phyloP scores from a whole-genome alignment of 30 jellyfish, hydroid and myxozoan species.

The Aurelia aurita complex sp. Pacific region DNA sequence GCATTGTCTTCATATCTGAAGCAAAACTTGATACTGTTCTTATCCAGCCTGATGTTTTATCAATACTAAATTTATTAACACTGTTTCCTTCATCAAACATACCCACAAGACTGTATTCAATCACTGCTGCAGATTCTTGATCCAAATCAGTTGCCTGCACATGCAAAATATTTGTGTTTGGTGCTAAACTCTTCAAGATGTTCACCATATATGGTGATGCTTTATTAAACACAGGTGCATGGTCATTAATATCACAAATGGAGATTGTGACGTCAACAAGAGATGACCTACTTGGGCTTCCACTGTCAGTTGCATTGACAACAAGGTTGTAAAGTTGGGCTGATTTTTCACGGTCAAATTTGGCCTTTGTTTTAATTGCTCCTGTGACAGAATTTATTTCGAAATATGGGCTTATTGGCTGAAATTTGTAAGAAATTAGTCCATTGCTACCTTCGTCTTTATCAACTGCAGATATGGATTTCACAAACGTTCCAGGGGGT shows the following conservation, averaged over 20 bases:
- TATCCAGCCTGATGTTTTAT: constrained; percentile 71
- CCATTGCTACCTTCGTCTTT: constrained; percentile 91
- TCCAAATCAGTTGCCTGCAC: constrained; percentile 92
- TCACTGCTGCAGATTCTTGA: constrained; percentile 44
- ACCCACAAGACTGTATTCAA: constrained; percentile 57
- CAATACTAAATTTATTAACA: constrained; percentile 46
- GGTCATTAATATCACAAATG: constrained; percentile 83
- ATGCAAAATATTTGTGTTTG: constrained; percentile 39
- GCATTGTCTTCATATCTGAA: background rate
- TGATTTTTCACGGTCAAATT: constrained; percentile 83
- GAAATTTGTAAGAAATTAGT: constrained; percentile 59
- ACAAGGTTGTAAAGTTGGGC: constrained; percentile 35
- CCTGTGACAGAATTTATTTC: constrained; percentile 68
- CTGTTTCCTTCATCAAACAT: constrained; percentile 36
- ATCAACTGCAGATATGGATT: constrained; percentile 75
- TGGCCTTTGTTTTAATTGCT: constrained; percentile 60
- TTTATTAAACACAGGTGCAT: constrained; percentile 82
- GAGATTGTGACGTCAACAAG: constrained; percentile 52
- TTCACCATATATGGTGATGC: constrained; percentile 75
- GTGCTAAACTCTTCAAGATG: constrained; percentile 41
- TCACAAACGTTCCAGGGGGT: constrained; percentile 86
- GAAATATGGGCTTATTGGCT: constrained; percentile 57
- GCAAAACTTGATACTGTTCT: constrained; percentile 29
- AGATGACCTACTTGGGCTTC: constrained; percentile 65
- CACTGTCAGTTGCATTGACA: constrained; percentile 89